Conservation (phyloP, 2,888 invertebrate genomes). For the Metacarcinus magister region DNA sequence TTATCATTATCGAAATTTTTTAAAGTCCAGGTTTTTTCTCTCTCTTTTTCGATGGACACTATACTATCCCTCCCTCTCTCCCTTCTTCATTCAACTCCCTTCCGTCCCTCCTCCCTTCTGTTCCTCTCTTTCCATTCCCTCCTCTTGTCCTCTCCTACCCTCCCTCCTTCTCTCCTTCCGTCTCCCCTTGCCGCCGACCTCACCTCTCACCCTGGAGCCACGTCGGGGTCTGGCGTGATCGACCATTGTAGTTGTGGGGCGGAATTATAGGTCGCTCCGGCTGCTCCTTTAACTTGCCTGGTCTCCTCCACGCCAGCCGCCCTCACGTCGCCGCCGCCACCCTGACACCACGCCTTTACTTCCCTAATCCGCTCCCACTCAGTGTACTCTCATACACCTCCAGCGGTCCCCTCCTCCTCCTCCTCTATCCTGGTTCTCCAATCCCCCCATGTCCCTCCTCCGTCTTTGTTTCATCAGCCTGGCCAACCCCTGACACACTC, state of each 20-base stretch:
- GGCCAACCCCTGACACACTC: constrained; percentile 15
- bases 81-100: neutral
- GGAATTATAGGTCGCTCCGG: constrained; percentile 59
- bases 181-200: neutral
- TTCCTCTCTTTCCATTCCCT: neutral
- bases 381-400: constrained; percentile 18
- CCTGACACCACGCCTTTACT: neutral
- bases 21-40: neutral
- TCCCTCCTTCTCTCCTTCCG: neutral
- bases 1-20: neutral
- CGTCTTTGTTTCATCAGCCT: constrained; percentile 27
- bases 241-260: constrained; percentile 62
- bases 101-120: neutral
- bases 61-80: neutral
- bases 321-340: constrained; percentile 41
- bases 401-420: neutral
- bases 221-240: constrained; percentile 57
- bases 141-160: neutral
- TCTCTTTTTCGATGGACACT: too few species aligned
- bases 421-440: neutral
- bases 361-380: constrained; percentile 32
- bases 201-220: constrained; percentile 34
- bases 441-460: neutral
- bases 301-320: neutral
- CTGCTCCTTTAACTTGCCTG: constrained; percentile 51